Percentiles rank a stretch among this genome's conserved stretches.
Conservation (phyloP, 2,113 vertebrate genomes). For the Platichthys flesus region DNA sequence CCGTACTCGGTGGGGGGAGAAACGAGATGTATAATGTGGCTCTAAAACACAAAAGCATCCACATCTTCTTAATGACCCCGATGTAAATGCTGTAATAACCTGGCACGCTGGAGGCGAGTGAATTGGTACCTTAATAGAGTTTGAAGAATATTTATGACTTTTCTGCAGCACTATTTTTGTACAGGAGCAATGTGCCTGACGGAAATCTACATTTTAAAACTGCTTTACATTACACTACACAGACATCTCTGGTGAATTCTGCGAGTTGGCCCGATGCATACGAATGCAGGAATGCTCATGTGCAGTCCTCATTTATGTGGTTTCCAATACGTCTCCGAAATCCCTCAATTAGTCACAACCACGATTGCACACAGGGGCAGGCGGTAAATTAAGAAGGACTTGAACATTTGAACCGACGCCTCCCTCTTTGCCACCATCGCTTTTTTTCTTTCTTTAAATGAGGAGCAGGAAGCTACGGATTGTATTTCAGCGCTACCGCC, state of each 20-base stretch:
- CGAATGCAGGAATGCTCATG: slow-evolving; percentile 13
- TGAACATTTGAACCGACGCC: neutral
- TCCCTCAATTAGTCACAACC: neutral
- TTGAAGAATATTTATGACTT: slow-evolving; percentile 42
- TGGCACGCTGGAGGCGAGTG: slow-evolving; percentile 45
- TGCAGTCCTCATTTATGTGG: neutral
- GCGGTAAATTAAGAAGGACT: slow-evolving; percentile 6
- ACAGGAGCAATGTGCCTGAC: neutral
- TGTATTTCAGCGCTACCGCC: slow-evolving; percentile 17
- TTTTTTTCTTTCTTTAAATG: slow-evolving; percentile 6
- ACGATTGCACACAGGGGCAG: neutral
- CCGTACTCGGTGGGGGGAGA: neutral
- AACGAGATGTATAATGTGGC: neutral
- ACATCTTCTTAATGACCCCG: slow-evolving; percentile 55
- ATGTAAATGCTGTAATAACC: slow-evolving; percentile 51
- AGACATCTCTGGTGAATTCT: slow-evolving; percentile 14
- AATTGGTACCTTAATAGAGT: slow-evolving; percentile 61
- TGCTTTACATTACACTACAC: slow-evolving; percentile 12
- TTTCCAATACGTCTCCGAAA: neutral
- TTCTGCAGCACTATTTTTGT: slow-evolving; percentile 3
- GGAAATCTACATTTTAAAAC: slow-evolving; percentile 2
- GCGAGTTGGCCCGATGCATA: slow-evolving; percentile 20
- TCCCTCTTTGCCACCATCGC: neutral
- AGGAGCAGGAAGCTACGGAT: slow-evolving; percentile 19
- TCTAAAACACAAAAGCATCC: slow-evolving; percentile 4